Evolutionary conservation across 2,113 vertebrate species (phyloP), one percentile per base, ranked within the genome.

Genomic region (Tor tambroides): DNA sequence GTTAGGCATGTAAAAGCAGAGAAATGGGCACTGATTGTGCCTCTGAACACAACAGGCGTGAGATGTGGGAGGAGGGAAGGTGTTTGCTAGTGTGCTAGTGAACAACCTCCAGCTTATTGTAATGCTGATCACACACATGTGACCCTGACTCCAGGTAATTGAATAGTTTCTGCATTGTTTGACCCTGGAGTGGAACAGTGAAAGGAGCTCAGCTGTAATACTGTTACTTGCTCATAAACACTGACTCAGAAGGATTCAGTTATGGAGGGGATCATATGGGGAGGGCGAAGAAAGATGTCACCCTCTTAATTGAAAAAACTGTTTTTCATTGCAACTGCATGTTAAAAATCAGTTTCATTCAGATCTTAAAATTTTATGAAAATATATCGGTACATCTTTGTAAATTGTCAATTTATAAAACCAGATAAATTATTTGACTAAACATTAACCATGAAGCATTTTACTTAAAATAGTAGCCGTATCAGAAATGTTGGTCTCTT

Each of bases 71-170:
- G 65, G 65, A 71, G 17, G 32, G 32, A 23, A 23, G 69, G 28
- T 38, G 32, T 35, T 6, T 19, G 30, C 3, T 35, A 32, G 6
- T 69, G 65, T n/a, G n/a, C n/a, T 72, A 21, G 28, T 54, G 49
- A 61, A 35, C 43, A 41, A 19, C 38, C 15, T 78, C 46, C 8
- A 4, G 54, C 59, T 65, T 81, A 38, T 81, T 81, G n/a, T 63
- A 43, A 65, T 81, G 79, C 59, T 65, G 59, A 65, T 41, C 54
- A 43, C 59, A 30, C 38, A 3, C 7, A 30, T 46, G 14, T 65
- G n/a, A 81, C 56, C 79, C 65, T 65, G 79, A 65, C 79, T 81
- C 35, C 14, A 17, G n/a, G 61, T 81, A 65, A 81, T 65, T 41
- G 4, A 81, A 43, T 65, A 26, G 26, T 65, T 81, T 81, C 6